Evolutionary conservation across 2,888 invertebrate genomes (phyloP).

Genomic region (Agriotes lineatus): DNA sequence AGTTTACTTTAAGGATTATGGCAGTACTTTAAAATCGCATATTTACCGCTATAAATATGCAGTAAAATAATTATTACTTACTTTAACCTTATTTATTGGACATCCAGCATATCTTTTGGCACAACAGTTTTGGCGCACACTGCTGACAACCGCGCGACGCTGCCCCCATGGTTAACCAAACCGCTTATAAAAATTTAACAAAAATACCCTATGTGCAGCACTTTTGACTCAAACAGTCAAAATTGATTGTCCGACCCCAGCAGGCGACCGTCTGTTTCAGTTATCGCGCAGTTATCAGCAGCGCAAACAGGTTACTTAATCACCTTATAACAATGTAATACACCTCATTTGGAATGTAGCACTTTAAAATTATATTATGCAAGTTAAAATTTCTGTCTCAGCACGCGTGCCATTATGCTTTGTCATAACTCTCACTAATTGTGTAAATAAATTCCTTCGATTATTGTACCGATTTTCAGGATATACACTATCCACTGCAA

Average conservation of each 20-base stretch:
- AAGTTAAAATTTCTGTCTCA: slow-evolving; percentile 36
- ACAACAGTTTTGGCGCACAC: slow-evolving; percentile 36
- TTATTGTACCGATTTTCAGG: slow-evolving; percentile 30
- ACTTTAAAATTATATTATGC: slow-evolving; percentile 40
- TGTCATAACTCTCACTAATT: slow-evolving; percentile 45
- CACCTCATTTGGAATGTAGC: slow-evolving; percentile 43
- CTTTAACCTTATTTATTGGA: slow-evolving; percentile 43
- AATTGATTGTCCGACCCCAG: slow-evolving; percentile 46
- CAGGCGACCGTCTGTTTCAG: not conserved
- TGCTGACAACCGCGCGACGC: slow-evolving; percentile 32
- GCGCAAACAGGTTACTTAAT: slow-evolving; percentile 22
- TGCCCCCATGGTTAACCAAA: not conserved
- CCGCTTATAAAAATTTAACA: slow-evolving; percentile 21
- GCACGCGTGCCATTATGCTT: slow-evolving; percentile 42
- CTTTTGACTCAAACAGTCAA: slow-evolving; percentile 29
- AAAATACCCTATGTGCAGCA: slow-evolving; percentile 31
- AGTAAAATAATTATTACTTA: slow-evolving; percentile 40
- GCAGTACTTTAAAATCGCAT: slow-evolving; percentile 53
- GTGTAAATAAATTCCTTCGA: slow-evolving; percentile 32
- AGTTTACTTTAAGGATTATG: slow-evolving; percentile 29
- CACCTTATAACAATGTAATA: slow-evolving; percentile 34
- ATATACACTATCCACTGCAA: slow-evolving; percentile 2
- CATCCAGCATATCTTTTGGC: slow-evolving; percentile 44
- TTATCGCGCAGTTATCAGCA: slow-evolving; percentile 24
- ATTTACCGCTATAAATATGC: slow-evolving; percentile 49